Percentiles rank a stretch among this genome's conserved stretches.
Evolutionary conservation across 2,888 invertebrate genomes (phyloP).

Genomic region (Mythimna loreyi): DNA sequence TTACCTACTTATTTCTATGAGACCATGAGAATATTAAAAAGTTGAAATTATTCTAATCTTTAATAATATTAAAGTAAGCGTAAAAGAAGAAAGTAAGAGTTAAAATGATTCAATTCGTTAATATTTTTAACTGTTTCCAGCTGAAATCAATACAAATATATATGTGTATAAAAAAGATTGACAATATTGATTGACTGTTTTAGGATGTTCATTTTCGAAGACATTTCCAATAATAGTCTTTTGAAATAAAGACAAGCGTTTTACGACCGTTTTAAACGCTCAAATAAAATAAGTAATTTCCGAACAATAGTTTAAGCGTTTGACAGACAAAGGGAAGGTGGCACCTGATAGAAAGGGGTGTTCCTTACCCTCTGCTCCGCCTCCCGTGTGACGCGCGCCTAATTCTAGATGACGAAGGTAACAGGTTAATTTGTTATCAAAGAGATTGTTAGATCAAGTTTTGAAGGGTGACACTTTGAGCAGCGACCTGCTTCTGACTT

Average conservation of each 20-base stretch:
- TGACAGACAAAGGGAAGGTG: slow-evolving; percentile 52
- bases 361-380: slow-evolving; percentile 22
- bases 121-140: background rate
- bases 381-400: slow-evolving; percentile 50
- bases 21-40: no score
- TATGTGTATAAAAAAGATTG: background rate
- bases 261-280: slow-evolving; percentile 13
- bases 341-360: slow-evolving; percentile 40
- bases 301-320: slow-evolving; percentile 34
- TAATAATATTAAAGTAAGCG: no score
- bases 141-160: no score
- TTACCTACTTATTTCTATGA: no score
- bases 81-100: no score
- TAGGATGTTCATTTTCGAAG: background rate
- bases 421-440: slow-evolving; percentile 61
- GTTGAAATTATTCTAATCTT: no score
- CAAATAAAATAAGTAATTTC: slow-evolving; percentile 34
- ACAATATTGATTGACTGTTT: background rate
- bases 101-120: no score
- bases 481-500: slow-evolving; percentile 26
- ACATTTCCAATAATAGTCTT: slow-evolving; percentile 9
- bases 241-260: slow-evolving; percentile 6
- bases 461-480: slow-evolving; percentile 55
- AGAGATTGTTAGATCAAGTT: slow-evolving; percentile 60
- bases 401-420: slow-evolving; percentile 58